Conservation (phyloP, 2,797 vertebrate genomes). For the Argya squamiceps region DNA sequence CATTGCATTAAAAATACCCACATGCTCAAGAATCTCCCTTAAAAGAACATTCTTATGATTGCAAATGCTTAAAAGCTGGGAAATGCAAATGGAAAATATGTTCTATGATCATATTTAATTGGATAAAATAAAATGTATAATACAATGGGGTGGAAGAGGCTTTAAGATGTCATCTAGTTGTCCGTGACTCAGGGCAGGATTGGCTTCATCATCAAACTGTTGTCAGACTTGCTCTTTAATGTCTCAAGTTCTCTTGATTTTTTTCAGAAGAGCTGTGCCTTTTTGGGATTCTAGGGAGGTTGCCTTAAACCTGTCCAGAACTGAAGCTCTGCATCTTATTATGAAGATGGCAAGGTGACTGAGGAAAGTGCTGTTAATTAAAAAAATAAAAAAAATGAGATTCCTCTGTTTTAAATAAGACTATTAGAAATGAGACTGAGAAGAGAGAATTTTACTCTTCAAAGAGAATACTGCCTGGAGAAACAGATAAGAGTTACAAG, state of each 20-base stretch:
- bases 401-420: background rate
- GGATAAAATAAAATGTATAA: background rate
- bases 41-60: slow-evolving; percentile 4
- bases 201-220: background rate
- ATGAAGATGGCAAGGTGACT: background rate
- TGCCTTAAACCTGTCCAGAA: background rate
- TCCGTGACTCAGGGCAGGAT: background rate
- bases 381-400: background rate
- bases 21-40: background rate
- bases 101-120: background rate
- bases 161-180: background rate
- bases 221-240: slow-evolving; percentile 1
- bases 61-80: background rate
- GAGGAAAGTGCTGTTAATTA: background rate
- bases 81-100: background rate
- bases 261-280: background rate
- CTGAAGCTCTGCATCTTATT: background rate
- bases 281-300: background rate
- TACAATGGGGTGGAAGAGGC: background rate
- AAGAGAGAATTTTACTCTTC: background rate
- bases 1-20: background rate
- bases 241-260: background rate
- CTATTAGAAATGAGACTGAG: background rate
- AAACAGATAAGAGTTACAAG: background rate
- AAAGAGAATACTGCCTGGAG: slow-evolving; percentile 4